Base-by-base conservation (phyloP, 2,113 vertebrate species). In the Solea senegalensis region DNA sequence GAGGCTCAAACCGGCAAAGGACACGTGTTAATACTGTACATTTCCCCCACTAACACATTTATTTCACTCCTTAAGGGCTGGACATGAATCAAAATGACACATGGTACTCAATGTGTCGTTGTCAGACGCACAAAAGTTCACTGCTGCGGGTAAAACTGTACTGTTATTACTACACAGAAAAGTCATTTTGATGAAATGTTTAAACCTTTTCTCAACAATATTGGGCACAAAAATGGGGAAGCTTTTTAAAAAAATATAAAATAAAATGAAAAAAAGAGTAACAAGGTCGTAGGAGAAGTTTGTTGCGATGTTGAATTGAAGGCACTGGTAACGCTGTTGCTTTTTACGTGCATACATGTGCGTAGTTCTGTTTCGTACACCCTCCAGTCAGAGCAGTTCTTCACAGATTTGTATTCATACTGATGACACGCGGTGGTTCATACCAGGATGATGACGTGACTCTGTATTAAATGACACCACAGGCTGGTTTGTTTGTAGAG, bases 41-140 rank as follows among this genome's bases (percentile, higher is more conserved):
- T 44, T 44, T 44, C 43, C 50, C 16, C 16, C 21, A 3, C 50
- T 21, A 14, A 15, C 55, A 15, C 16, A 7, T 39, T 63, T 26
- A 40, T 45, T 53, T 77, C 70, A 80, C 65, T 73, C 64, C 51
- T 69, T 9, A 69, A 79, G 63, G 61, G 67, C 79, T 76, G 74
- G 41, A 56, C 53, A 44, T 34, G 2, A 39, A 50, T 51, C 8
- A 45, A 64, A 65, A 4, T 10, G 49, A 51, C 48, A 2, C 21
- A 8, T 52, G 34, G 34, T 34, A 4, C 3, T 34, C 34, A 34
- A 3, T 34, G 34, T 34, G 34, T 34, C 34, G 34, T 34, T 34
- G 3, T 34, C 34, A 34, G 34, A 34, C 34, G 5, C 34, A 34
- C 34, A 34, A 34, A 34, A 34, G 34, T 34, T 34, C 21, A 21